Conservation (phyloP, 2,797 vertebrate genomes). For the Neolamprologus multifasciatus region DNA sequence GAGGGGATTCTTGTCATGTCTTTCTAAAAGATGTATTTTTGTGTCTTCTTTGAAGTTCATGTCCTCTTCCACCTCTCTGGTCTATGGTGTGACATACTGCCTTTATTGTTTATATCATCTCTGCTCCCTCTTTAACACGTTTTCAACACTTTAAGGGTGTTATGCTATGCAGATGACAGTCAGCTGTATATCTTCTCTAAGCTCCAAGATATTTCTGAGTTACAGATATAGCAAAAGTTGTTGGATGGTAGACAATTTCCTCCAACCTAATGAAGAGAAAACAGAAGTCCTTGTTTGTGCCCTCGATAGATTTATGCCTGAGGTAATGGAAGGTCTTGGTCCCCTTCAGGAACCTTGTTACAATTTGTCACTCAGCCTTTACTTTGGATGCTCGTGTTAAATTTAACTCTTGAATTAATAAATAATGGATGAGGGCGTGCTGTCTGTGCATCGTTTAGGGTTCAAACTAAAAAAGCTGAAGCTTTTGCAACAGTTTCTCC, state of each 20-base stretch:
- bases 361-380: not conserved
- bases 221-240: not conserved
- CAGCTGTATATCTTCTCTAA: not conserved
- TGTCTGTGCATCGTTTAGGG: not conserved
- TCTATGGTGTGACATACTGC: not conserved
- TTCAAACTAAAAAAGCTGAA: not conserved
- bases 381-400: not conserved
- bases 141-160: not conserved
- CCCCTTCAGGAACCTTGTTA: not conserved
- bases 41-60: not conserved
- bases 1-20: not conserved
- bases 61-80: not conserved
- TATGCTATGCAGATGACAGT: not conserved
- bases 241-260: not conserved
- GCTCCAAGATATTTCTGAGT: not conserved
- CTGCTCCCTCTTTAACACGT: not conserved
- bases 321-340: not conserved
- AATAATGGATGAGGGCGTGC: not conserved
- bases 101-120: not conserved
- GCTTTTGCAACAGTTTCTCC: not conserved
- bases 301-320: not conserved
- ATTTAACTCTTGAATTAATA: not conserved
- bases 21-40: not conserved
- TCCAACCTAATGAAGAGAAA: not conserved
- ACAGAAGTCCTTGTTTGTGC: not conserved